Evolutionary conservation across 2,888 invertebrate genomes (phyloP), one percentile per base, ranked within the genome.

Genomic region (Petrophora chlorosata): DNA sequence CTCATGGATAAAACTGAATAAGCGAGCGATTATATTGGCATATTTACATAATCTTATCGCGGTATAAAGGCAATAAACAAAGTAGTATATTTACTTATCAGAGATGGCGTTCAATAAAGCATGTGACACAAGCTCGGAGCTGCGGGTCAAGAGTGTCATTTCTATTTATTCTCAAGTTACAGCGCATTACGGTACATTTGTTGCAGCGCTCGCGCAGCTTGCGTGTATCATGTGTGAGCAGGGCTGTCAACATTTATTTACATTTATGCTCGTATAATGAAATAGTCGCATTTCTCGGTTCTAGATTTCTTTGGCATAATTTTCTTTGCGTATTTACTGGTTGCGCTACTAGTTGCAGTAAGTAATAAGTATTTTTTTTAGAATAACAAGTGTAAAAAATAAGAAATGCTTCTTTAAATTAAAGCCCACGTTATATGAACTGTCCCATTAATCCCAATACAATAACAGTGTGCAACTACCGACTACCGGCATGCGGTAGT

Each of bases 141-240:
- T 10, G 12, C 14, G 23, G 14, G 23, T 23, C 35, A 40, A 32
- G n/a, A 41, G 36, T 59, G 73, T 59, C 73, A 63, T 56, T 60
- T 79, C 76, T 79, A 70, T 49, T 41, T 41, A 52, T 71, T 77
- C 73, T 75, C 64, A 69, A 61, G 69, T 72, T 71, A 68, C 70
- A 52, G 36, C 53, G 60, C 51, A 67, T 71, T 79, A 79, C 81
- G 81, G 82, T 81, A 81, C 67, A 76, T 73, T 73, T 70, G 67
- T 65, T 62, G 51, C 50, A 48, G 43, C 49, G 70, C 66, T 60
- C 65, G 70, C 65, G 61, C 65, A 59, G 56, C 63, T 71, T 63
- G 72, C 71, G 67, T 73, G 70, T 65, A 54, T 65, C 54, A 43
- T 46, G 8, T 23, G 10, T 22, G 15, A 59, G 61, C 43, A 56